These are phyloP conservation scores for Albula goreensis DNA, from an alignment of 2,113 vertebrate genomes.

Conservation along the genomic window DNA sequence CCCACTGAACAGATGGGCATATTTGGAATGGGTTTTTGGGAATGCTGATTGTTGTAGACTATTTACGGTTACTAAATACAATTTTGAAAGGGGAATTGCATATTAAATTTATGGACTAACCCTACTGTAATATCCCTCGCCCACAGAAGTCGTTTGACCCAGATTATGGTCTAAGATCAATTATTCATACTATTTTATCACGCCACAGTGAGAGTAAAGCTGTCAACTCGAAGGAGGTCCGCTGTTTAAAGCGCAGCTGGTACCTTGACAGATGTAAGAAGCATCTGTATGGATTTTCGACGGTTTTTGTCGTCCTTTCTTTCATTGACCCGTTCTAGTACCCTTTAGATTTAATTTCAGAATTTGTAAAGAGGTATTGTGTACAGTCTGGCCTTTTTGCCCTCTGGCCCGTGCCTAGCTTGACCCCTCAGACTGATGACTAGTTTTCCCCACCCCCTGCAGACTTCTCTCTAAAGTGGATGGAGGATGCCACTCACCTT, in stretches of 20 bases:
- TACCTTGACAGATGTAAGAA: background rate
- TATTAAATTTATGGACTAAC: background rate
- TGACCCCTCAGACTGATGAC: constrained; percentile 10
- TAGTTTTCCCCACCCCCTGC: background rate
- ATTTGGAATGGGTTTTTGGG: background rate
- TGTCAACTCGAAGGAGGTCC: background rate
- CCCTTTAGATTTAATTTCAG: background rate
- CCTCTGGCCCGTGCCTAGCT: background rate
- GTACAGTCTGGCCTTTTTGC: background rate
- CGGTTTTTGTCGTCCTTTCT: background rate
- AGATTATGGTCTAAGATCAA: constrained; percentile 1
- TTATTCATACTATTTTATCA: background rate
- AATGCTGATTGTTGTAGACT: background rate
- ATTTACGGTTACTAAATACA: background rate
- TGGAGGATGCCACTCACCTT: background rate
- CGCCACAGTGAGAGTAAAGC: background rate
- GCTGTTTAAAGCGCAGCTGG: background rate
- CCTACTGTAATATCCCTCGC: background rate
- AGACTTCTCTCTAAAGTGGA: background rate
- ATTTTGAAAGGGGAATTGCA: background rate
- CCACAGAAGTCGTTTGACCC: background rate
- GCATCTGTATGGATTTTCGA: background rate
- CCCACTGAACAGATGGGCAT: background rate
- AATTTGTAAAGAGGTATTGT: background rate
- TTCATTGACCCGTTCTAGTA: background rate